Evolutionary conservation across 2,113 vertebrate species (phyloP), one percentile per base, ranked within the genome.

Genomic region (Lycaon pictus): DNA sequence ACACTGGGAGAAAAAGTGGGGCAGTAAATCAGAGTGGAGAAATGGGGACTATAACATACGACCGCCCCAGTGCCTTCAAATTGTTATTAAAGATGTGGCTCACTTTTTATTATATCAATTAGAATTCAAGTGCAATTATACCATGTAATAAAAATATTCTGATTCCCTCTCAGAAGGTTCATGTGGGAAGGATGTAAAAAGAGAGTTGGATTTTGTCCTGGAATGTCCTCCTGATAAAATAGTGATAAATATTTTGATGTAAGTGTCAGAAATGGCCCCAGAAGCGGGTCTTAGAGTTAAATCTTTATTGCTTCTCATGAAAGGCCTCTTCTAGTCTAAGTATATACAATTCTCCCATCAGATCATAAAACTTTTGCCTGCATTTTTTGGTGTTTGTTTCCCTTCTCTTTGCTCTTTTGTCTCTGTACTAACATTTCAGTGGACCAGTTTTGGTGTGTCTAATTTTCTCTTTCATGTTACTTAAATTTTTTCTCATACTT

Each of bases 231-330:
- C 67, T 48, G 83, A 88, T 92, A 56, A 56, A 93, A 76, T 37
- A 93, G 58, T 87, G 77, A 82, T 62, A 93, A 81, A 86, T 76
- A 90, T 95, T 95, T 86, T 96, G 37, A 93, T 79, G 5, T 62
- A 79, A 29, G 19, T 83, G 27, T 88, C 60, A 94, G 29, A 91
- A 83, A 79, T 94, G 94, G 91, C 13, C 22, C 58, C 25, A 83
- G 55, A 94, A 94, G 43, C 11, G 12, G 35, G 23, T 80, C 76
- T 92, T 88, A 71, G 48, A 96, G 79, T 83, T 20, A 29, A 96
- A 79, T 77, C 43, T 81, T 74, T 81, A 74, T 81, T 82, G 67
- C 29, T 96, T 19, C 37, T 65, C 25, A 69, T 60, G 56, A 88
- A 95, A 84, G n/a, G 7, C 10, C 43, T 62, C 77, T 96, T 92